A percentile compares a stretch with the other conserved stretches of the same genome.
These are phyloP conservation scores for Trachymyrmex septentrionalis DNA, from an alignment of 1,140 invertebrate species.

Conservation along the genomic window DNA sequence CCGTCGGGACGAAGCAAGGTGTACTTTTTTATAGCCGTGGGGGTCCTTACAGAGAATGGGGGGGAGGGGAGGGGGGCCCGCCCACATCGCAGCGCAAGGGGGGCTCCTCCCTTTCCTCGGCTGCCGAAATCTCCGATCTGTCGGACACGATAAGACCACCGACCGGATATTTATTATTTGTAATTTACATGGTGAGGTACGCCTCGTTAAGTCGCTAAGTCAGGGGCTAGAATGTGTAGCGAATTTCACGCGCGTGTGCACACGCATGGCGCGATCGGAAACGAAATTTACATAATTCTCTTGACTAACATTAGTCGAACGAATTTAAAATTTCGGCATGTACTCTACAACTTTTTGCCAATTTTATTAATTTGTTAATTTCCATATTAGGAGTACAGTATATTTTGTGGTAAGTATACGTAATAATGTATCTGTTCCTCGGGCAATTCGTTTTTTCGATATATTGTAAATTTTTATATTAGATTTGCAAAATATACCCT, in stretches of 20 bases:
- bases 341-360: neutral
- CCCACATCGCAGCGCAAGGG: conserved; percentile 78
- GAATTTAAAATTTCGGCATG: neutral
- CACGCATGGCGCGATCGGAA: conserved; percentile 1
- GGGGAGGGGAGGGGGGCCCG: conserved; percentile 67
- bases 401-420: neutral
- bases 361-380: neutral
- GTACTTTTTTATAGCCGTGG: conserved; percentile 61
- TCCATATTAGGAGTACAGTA: neutral
- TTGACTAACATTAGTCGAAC: neutral
- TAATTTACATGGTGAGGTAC: conserved; percentile 80
- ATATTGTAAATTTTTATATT: neutral
- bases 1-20: conserved; percentile 29
- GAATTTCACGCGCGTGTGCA: conserved; percentile 33
- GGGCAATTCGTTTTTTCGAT: neutral
- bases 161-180: conserved; percentile 83
- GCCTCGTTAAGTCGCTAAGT: conserved; percentile 69
- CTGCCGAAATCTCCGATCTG: conserved; percentile 78
- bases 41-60: conserved; percentile 63
- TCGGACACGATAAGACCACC: conserved; percentile 78
- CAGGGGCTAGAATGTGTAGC: conserved; percentile 44
- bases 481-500: too few species aligned
- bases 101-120: conserved; percentile 49
- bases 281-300: conserved; percentile 33
- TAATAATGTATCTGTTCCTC: neutral